Evolutionary conservation across 2,797 vertebrate genomes (phyloP), one percentile per base, ranked within the genome.

Genomic region (Chromobotia macracanthus): DNA sequence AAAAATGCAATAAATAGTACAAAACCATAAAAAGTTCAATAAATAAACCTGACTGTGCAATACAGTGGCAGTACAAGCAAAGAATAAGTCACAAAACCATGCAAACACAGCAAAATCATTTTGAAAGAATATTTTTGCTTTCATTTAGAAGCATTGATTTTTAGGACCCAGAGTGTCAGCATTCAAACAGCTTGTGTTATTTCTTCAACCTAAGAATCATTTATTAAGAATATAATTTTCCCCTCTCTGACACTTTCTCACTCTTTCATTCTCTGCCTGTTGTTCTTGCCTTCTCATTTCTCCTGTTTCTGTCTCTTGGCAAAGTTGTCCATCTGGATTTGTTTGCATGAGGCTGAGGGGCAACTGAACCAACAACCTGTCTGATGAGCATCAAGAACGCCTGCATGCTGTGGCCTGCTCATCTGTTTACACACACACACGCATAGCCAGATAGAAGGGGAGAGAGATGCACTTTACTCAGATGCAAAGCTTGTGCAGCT

Each of bases 281-380:
- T 58, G 15, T 68, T 41, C 50, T 41, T 38, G 53, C 53, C 74
- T 56, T 70, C 55, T 69, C 64, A 53, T 53, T 67, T 69, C 44
- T 69, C 44, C 31, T 25, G n/a, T 64, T n/a, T 68, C 31, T 63
- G 6, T 68, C 56, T 60, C 18, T 70, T 88, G 89, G 92, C 90
- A 90, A 80, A 74, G 87, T 84, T 86, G 87, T 90, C 92, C 92
- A 93, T 92, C 92, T 94, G 93, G 92, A 88, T 88, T 85, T 94
- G 90, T 93, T 93, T 93, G 91, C 86, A 16, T 86, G 91, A 87
- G 86, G 88, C 90, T 89, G 87, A 87, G 70, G 87, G 89, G 90
- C 92, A 92, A 92, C 91, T 92, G 90, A 92, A 92, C 90, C 92
- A 92, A 92, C 92, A 93, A 90, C 89, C 91, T 81, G 87, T 88